Conservation (phyloP, 2,113 vertebrate species). For the Ia io region DNA sequence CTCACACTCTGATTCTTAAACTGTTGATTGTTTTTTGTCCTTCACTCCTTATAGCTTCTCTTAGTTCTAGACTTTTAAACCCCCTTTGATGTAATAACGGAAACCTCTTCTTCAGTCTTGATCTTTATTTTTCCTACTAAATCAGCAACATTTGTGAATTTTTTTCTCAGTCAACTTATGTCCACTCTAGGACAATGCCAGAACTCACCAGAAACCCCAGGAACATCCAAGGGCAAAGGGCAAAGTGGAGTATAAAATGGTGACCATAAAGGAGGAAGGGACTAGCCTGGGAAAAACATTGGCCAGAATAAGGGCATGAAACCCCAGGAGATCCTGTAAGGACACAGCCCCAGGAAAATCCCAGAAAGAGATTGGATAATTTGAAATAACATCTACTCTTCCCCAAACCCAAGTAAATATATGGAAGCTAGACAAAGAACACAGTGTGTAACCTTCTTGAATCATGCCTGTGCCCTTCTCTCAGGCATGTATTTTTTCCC, state of each 20-base stretch:
- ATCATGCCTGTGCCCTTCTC: not conserved
- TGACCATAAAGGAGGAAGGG: not conserved
- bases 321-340: not conserved
- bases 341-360: not conserved
- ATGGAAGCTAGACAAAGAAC: not conserved
- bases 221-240: not conserved
- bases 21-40: not conserved
- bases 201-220: not conserved
- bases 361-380: not conserved
- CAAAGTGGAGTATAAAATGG: not conserved
- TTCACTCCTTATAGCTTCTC: not conserved
- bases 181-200: not conserved
- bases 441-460: not conserved
- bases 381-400: not conserved
- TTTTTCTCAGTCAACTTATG: not conserved
- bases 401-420: not conserved
- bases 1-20: not conserved
- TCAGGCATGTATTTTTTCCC: not conserved
- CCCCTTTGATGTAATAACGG: not conserved
- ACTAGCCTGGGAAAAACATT: not conserved
- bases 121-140: not conserved
- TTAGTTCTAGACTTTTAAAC: not conserved
- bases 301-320: not conserved
- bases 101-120: not conserved
- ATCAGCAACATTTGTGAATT: not conserved